Evolutionary conservation across 2,113 vertebrate species (phyloP), one percentile per base, ranked within the genome.

Genomic region (Struthio camelus): DNA sequence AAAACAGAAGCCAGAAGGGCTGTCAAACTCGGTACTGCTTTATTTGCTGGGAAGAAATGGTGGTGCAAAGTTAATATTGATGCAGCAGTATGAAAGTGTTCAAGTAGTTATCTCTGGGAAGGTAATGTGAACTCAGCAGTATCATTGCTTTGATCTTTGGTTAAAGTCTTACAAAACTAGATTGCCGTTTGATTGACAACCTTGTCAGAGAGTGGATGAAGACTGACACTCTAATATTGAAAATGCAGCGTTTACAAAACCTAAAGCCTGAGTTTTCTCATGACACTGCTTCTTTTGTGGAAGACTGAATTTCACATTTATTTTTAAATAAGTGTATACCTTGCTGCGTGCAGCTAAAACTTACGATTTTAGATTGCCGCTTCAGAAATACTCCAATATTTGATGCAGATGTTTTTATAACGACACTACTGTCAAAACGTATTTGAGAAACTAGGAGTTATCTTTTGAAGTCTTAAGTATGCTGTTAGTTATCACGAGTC

Each of bases 131-230:
- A 96, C 97, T 98, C 98, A 98, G 97, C 98, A 98, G 95, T 97
- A 98, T 98, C 97, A 97, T 97, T 96, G 95, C 97, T 98, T 97
- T 98, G 97, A 97, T 98, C 95, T 97, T 97, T 96, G 97, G 97
- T 97, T 98, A 96, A 98, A 97, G 94, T 97, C 97, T 97, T 87
- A 96, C 89, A 96, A 98, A 98, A 98, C 96, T 97, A 97, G 96
- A 98, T 98, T 98, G 96, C 95, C 85, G 65, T 95, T 97, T 98
- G 97, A 98, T 91, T 98, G 98, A 98, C 97, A 98, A 48, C 89
- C 94, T 96, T 98, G 97, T 98, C 98, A 98, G 95, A 96, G 95
- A 96, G 88, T 98, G 97, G 98, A 98, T 98, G 98, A 98, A 98
- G 97, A 98, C 95, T 98, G 98, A 98, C 97, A 98, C 83, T 67